A percentile compares a stretch with the other conserved stretches of the same genome.
Conservation (phyloP, 2,113 vertebrate species). For the Narcine bancroftii region DNA sequence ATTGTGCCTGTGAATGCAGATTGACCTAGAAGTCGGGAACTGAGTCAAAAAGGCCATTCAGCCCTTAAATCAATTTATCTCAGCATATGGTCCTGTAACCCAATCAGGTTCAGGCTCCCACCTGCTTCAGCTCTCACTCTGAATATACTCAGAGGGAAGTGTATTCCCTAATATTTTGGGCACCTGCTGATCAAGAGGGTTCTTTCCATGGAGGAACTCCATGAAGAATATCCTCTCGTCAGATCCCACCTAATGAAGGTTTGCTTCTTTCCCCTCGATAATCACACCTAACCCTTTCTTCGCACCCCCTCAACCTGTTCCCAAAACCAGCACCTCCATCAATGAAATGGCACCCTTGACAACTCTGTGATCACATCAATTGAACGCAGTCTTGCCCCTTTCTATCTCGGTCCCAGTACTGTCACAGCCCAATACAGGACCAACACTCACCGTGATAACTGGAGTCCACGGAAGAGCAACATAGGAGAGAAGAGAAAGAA, state of each 20-base stretch:
- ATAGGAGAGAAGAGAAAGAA: background rate
- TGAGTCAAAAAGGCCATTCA: background rate
- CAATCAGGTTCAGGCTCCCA: too few relatives aligned
- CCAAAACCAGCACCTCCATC: background rate
- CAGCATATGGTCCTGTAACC: too few relatives aligned
- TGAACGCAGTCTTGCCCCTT: background rate
- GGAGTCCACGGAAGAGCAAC: background rate
- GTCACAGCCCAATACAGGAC: background rate
- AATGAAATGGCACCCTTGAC: background rate
- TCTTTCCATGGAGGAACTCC: too few relatives aligned
- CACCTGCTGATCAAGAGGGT: too few relatives aligned
- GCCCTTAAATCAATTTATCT: background rate
- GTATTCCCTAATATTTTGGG: background rate
- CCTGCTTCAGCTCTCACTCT: too few relatives aligned
- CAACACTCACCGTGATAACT: constrained; percentile 11
- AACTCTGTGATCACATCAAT: background rate
- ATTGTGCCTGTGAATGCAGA: background rate
- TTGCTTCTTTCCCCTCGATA: background rate
- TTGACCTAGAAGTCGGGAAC: background rate
- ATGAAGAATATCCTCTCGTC: too few relatives aligned
- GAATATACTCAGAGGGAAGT: background rate
- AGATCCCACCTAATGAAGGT: too few relatives aligned
- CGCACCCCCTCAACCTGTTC: background rate
- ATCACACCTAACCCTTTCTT: background rate
- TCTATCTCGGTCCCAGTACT: too few relatives aligned